Evolutionary conservation across 2,888 invertebrate species (phyloP).

Genomic region (Philhelius pedissequus): DNA sequence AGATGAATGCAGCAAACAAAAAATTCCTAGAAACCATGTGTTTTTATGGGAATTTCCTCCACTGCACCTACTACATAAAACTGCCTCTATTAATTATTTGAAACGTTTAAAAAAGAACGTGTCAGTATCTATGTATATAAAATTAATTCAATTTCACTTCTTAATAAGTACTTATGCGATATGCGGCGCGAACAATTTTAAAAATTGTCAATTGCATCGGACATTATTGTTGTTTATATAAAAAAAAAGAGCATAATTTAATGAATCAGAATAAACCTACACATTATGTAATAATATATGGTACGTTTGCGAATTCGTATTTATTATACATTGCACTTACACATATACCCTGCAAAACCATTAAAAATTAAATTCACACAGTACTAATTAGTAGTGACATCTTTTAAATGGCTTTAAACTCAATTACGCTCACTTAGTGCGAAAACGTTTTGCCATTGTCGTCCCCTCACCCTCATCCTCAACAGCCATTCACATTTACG

Average conservation of each 20-base stretch:
- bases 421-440: conserved; percentile 55
- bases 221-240: background rate
- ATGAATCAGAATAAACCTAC: background rate
- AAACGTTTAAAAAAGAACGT: too few relatives aligned
- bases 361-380: conserved; percentile 49
- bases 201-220: background rate
- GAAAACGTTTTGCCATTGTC: conserved; percentile 46
- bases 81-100: too few relatives aligned
- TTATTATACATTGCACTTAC: background rate
- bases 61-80: too few relatives aligned
- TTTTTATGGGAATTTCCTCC: too few relatives aligned
- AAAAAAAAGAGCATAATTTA: background rate
- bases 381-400: conserved; percentile 53
- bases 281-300: background rate
- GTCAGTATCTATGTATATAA: background rate
- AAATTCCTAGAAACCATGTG: too few relatives aligned
- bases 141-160: background rate
- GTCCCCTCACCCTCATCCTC: background rate
- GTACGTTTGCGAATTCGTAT: background rate
- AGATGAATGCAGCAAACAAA: too few relatives aligned
- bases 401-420: conserved; percentile 60
- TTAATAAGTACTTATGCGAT: too few relatives aligned
- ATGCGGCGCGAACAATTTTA: background rate
- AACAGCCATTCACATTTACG: background rate
- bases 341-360: background rate